phyloP scores from a whole-genome alignment of 2,797 vertebrate species.

The Clarias pachynema region DNA sequence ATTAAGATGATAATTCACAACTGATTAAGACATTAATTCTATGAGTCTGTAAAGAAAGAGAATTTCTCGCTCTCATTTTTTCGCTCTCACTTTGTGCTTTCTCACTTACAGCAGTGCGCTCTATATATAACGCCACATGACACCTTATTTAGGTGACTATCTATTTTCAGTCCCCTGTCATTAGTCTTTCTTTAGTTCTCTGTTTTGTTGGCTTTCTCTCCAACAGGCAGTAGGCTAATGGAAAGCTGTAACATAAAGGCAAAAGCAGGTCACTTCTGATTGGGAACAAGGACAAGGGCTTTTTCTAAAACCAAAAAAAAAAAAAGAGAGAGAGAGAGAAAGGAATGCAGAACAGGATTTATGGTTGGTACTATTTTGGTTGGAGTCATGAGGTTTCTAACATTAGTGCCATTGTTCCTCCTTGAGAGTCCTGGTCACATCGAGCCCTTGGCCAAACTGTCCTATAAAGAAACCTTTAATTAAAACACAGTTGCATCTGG shows the following conservation, averaged over 20 bases:
- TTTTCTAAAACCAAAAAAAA: conserved; percentile 30
- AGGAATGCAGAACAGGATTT: conserved; percentile 56
- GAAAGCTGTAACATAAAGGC: conserved; percentile 36
- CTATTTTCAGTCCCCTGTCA: conserved; percentile 34
- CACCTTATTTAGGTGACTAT: conserved; percentile 45
- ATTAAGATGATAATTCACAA: conserved; percentile 24
- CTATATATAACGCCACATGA: conserved; percentile 37
- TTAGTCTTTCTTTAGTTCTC: conserved; percentile 37
- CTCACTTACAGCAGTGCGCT: conserved; percentile 26
- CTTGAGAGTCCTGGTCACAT: conserved; percentile 34
- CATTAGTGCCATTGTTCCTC: conserved; percentile 54
- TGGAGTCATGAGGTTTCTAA: conserved; percentile 60
- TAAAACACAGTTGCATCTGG: conserved; percentile 35
- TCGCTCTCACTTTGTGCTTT: neutral
- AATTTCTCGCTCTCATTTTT: neutral
- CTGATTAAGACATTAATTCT: conserved; percentile 12
- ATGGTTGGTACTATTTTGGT: conserved; percentile 59
- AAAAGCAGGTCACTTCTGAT: conserved; percentile 50
- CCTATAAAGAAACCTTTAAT: conserved; percentile 37
- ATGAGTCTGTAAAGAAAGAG: conserved; percentile 18
- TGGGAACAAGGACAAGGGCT: conserved; percentile 47
- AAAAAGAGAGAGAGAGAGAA: conserved; percentile 29
- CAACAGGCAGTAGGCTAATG: conserved; percentile 30
- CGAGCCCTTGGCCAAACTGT: conserved; percentile 25
- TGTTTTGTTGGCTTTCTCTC: conserved; percentile 28